Evolutionary conservation across 2,888 invertebrate genomes (phyloP), one percentile per base, ranked within the genome.

Genomic region (Cataglyphis altisquamis): DNA sequence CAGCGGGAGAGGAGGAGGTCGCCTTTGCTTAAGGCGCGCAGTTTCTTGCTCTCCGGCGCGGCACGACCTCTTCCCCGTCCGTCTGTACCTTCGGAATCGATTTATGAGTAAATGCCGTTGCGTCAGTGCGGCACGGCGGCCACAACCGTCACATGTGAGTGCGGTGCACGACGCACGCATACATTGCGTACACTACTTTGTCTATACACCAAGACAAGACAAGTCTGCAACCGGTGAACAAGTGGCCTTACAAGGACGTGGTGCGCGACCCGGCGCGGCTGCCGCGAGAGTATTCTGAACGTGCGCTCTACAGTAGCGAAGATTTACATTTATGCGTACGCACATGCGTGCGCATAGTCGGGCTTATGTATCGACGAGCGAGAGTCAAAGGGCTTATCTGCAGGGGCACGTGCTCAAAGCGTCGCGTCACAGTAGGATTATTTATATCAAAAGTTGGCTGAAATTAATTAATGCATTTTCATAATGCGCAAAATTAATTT

Each of bases 171-270:
- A 29, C 67, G 64, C 74, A 67, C 66, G 67, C 80, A 73, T 82
- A 70, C 82, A 29, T 72, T 6, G 32, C 72, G 62, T 36, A 48
- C 29, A n/a, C n/a, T 55, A 41, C 72, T 67, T 67, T 57, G 21
- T 89, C 86, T 82, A 84, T 82, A 64, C 82, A 29, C 68, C 12
- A 32, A 72, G 32, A 6, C 86, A 62, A 82, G 78, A 73, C 73
- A 73, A 63, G 83, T 52, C n/a, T 52, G 52, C n/a, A 52, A 29
- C 25, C 85, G 74, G 84, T 87, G 88, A 92, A 92, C 94, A 93
- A 94, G 94, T 94, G 94, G 94, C 94, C 94, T 94, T 94, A 94
- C 94, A 94, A 94, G 94, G 94, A 92, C 94, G 94, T 93, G 90
- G 81, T 86, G 88, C 88, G 88, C 91, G 91, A 91, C 91, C 90